Percentiles rank a stretch among this genome's conserved stretches.
These are phyloP conservation scores for Hemichromis elongatus DNA, from an alignment of 2,113 vertebrate genomes.

Conservation along the genomic window DNA sequence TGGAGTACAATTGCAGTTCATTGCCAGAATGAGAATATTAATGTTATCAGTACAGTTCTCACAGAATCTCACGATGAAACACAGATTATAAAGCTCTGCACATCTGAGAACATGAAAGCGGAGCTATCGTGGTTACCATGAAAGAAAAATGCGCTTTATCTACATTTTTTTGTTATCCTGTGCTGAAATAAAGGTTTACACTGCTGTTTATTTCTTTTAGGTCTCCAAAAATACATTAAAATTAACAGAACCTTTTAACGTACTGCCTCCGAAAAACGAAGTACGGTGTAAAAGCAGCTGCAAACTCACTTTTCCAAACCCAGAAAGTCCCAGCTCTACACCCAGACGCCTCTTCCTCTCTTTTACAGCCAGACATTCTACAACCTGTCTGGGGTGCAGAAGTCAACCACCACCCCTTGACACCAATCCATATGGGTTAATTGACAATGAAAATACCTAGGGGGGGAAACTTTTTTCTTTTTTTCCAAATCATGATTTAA, in stretches of 20 bases:
- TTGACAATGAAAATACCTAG: conserved; percentile 62
- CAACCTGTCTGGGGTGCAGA: conserved; percentile 37
- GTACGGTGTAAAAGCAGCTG: neutral
- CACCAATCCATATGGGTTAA: conserved; percentile 58
- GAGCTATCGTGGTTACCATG: neutral
- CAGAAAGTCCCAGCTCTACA: conserved; percentile 27
- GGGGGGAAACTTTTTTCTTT: conserved; percentile 15
- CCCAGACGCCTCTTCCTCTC: conserved; percentile 33
- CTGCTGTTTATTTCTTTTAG: neutral
- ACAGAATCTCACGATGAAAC: neutral
- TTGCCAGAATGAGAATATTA: neutral
- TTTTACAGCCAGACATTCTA: conserved; percentile 44
- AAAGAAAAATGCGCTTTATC: neutral
- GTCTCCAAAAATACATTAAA: neutral
- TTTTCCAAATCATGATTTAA: conserved; percentile 30
- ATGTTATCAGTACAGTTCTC: neutral
- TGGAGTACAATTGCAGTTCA: conserved; percentile 1
- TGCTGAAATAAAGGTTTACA: neutral
- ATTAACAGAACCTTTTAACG: neutral
- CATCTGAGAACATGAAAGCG: neutral
- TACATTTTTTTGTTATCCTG: neutral
- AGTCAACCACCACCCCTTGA: conserved; percentile 52
- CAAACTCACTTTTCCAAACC: conserved; percentile 1
- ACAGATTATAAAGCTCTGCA: neutral
- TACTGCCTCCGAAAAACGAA: neutral